Evolutionary conservation across 2,113 vertebrate genomes (phyloP), one percentile per base, ranked within the genome.

Genomic region (Salvelinus namaycush): DNA sequence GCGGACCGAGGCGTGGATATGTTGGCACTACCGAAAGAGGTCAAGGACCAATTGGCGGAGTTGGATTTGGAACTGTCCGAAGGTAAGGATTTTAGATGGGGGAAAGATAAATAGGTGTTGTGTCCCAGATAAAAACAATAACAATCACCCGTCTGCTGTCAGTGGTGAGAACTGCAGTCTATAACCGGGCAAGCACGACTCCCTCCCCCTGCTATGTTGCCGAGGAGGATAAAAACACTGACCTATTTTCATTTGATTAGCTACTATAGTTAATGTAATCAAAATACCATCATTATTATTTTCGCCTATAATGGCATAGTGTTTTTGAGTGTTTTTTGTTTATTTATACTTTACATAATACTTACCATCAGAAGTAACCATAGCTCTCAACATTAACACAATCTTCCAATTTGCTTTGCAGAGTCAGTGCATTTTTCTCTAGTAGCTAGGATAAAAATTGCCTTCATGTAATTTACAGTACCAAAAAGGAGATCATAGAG

Each of bases 11-110:
- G 91, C 83, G 92, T 95, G 80, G 94, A 96, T 87, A 83, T 94
- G 84, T 88, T 93, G 57, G 93, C 91, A 84, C 89, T 97, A 82
- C 95, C 95, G 27, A 94, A 94, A 88, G 96, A 97, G 90, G 95
- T 97, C 90, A 95, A 95, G 76, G 96, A 97, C 89, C 96, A 97
- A 91, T 93, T 98, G 93, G 96, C 96, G 49, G 97, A 98, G 94
- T 91, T 98, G 94, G 96, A 98, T 89, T 93, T 98, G 89, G 97
- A 98, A 95, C 96, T 98, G 31, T 97, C 96, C 39, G 97, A 98
- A 92, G 97, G 96, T 95, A 90, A 93, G 94, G 12, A 6, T 16
- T 60, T 31, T 18, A 70, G 54, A 68, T 54, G 9, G 65, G 24
- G 24, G 24, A 67, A 67, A 76, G 3, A 29, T 24, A 26, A 44